These are phyloP conservation scores for Drosophila bipectinata DNA, from an alignment of 1,140 invertebrate genomes.

Conservation along the genomic window DNA sequence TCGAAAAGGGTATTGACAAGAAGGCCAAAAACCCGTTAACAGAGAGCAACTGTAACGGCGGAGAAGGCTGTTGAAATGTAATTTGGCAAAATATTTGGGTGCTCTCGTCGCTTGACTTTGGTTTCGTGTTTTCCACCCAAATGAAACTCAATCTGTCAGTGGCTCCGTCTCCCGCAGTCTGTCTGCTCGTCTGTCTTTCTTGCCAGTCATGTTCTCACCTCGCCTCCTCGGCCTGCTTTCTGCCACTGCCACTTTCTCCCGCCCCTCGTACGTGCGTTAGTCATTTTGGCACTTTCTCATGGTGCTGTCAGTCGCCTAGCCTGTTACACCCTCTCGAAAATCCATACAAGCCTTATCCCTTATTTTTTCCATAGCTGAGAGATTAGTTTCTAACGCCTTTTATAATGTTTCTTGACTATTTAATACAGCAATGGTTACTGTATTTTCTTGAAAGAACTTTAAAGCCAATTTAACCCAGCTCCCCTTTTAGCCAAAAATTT, in stretches of 20 bases:
- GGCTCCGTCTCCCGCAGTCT: slow-evolving; percentile 45
- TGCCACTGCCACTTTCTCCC: slow-evolving; percentile 4
- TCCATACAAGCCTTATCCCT: slow-evolving; percentile 20
- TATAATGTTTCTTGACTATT: slow-evolving; percentile 66
- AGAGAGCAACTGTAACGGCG: slow-evolving; percentile 39
- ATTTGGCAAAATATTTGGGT: slow-evolving; percentile 77
- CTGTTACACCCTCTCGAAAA: slow-evolving; percentile 54
- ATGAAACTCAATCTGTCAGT: slow-evolving; percentile 79
- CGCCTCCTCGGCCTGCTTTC: slow-evolving; percentile 21
- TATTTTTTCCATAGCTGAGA: slow-evolving; percentile 29
- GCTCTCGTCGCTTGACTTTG: slow-evolving; percentile 62
- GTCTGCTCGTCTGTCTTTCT: slow-evolving; percentile 19
- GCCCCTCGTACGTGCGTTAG: slow-evolving; percentile 58
- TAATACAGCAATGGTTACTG: too few species aligned
- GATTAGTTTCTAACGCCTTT: slow-evolving; percentile 53
- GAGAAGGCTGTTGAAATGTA: slow-evolving; percentile 80
- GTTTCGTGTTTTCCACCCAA: slow-evolving; percentile 63
- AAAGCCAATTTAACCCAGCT: neutral
- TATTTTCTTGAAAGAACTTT: neutral
- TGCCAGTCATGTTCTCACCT: slow-evolving; percentile 53
- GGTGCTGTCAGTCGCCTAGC: slow-evolving; percentile 62
- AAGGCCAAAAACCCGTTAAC: slow-evolving; percentile 8
- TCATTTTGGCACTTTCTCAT: slow-evolving; percentile 79
- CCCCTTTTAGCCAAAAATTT: slow-evolving; percentile 3
- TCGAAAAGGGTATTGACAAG: slow-evolving; percentile 27